Percentiles rank a stretch among this genome's conserved stretches.
phyloP scores from a whole-genome alignment of 2,113 vertebrate species.

The Electrona antarctica region DNA sequence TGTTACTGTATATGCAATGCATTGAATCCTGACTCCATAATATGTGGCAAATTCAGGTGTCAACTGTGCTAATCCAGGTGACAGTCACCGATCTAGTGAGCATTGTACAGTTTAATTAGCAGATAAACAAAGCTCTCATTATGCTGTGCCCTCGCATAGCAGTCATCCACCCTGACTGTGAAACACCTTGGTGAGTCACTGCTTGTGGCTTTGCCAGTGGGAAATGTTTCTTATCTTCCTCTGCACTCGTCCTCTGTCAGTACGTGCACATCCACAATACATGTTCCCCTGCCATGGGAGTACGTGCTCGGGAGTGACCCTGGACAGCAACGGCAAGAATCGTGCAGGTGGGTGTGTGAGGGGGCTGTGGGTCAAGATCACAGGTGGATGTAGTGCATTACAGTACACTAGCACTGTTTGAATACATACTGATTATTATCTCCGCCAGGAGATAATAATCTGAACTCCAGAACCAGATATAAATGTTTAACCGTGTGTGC shows the following conservation, averaged over 20 bases:
- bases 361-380: background rate
- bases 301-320: slow-evolving; percentile 27
- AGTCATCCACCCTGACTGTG: slow-evolving; percentile 18
- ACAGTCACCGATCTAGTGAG: background rate
- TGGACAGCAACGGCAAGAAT: slow-evolving; percentile 10
- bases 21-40: no score
- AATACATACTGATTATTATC: background rate
- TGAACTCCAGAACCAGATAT: background rate
- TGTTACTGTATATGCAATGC: no score
- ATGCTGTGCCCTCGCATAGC: slow-evolving; percentile 1
- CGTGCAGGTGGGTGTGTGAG: slow-evolving; percentile 12
- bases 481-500: background rate
- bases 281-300: background rate
- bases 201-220: slow-evolving; percentile 45
- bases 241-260: slow-evolving; percentile 22
- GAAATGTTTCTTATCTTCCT: slow-evolving; percentile 26
- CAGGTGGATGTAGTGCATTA: background rate
- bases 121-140: slow-evolving; percentile 15
- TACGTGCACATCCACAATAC: slow-evolving; percentile 14
- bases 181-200: slow-evolving; percentile 47
- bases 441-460: background rate
- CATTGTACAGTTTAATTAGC: slow-evolving; percentile 18
- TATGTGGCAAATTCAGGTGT: no score
- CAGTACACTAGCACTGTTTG: background rate
- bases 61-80: no score